These are phyloP conservation scores for Malthinus seriepunctatus DNA, from an alignment of 2,888 invertebrate species.

Conservation along the genomic window DNA sequence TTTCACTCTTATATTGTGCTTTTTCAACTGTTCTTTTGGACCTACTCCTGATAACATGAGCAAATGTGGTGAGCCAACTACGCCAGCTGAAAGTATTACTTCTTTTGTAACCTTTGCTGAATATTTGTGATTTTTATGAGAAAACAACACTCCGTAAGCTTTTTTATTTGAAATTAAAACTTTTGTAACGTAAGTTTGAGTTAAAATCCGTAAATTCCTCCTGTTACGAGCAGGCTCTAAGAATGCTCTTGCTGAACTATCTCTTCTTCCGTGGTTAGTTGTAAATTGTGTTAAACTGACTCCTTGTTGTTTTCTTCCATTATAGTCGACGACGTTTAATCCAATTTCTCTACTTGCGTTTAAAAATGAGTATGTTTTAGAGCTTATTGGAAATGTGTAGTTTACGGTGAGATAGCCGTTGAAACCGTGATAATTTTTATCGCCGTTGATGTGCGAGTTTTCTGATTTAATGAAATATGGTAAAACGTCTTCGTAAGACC, in stretches of 20 bases:
- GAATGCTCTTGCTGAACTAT: constrained; percentile 64
- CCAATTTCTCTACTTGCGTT: constrained; percentile 64
- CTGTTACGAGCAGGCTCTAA: constrained; percentile 58
- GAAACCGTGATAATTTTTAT: constrained; percentile 4
- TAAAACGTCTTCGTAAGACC: constrained; percentile 24
- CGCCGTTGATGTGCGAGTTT: constrained; percentile 6
- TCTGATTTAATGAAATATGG: constrained; percentile 11
- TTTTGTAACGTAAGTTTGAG: constrained; percentile 59
- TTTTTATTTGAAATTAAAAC: constrained; percentile 60
- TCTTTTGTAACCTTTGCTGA: constrained; percentile 64
- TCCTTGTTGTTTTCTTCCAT: constrained; percentile 62
- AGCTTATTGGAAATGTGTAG: constrained; percentile 9
- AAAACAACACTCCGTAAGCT: constrained; percentile 62
- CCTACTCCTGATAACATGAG: constrained; percentile 45
- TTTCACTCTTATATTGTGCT: constrained; percentile 33
- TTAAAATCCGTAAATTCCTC: constrained; percentile 62
- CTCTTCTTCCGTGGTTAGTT: constrained; percentile 61
- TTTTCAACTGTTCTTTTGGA: constrained; percentile 35
- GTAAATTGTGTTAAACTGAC: constrained; percentile 67
- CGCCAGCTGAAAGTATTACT: constrained; percentile 75
- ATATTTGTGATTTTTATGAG: constrained; percentile 52
- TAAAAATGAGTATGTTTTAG: constrained; percentile 52
- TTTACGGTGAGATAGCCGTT: constrained; percentile 11
- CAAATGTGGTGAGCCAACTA: constrained; percentile 61
- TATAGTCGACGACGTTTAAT: constrained; percentile 63